Evolutionary conservation across 37 sponge, comb jelly and placozoan species (phyloP).

Genomic region (Axinella damicornis): DNA sequence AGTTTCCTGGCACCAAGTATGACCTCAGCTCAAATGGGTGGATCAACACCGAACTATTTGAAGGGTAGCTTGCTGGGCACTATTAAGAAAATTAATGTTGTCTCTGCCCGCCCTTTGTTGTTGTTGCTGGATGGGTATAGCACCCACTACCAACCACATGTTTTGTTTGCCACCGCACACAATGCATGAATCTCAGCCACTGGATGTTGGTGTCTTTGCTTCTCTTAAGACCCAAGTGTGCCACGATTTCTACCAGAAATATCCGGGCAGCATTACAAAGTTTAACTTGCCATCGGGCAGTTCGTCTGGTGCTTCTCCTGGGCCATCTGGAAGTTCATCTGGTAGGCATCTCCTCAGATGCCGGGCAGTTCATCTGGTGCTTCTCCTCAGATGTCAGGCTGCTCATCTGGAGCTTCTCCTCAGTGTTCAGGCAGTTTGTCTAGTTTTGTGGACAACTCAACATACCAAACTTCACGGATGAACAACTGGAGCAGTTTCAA

Average conservation of each 20-base stretch:
- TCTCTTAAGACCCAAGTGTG: conserved; percentile 47
- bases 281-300: conserved; percentile 14
- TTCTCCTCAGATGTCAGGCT: too few species aligned
- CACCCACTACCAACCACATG: conserved; percentile 66
- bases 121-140: conserved; percentile 61
- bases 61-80: conserved; percentile 59
- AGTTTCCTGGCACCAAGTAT: conserved; percentile 39
- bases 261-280: conserved; percentile 32
- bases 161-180: conserved; percentile 56
- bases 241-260: conserved; percentile 23
- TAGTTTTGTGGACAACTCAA: too few species aligned
- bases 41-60: conserved; percentile 51
- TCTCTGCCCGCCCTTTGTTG: conserved; percentile 52
- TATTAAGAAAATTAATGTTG: conserved; percentile 44
- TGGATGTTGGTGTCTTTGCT: conserved; percentile 54
- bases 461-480: too few species aligned
- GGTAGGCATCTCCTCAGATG: too few species aligned
- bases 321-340: too few species aligned
- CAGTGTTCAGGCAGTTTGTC: too few species aligned
- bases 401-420: too few species aligned
- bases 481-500: too few species aligned
- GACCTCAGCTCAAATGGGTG: conserved; percentile 15
- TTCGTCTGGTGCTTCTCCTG: too few species aligned
- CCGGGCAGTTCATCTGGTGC: too few species aligned
- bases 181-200: conserved; percentile 59